Evolutionary conservation across 2,113 vertebrate species (phyloP).

Genomic region (Cichladusa arquata): DNA sequence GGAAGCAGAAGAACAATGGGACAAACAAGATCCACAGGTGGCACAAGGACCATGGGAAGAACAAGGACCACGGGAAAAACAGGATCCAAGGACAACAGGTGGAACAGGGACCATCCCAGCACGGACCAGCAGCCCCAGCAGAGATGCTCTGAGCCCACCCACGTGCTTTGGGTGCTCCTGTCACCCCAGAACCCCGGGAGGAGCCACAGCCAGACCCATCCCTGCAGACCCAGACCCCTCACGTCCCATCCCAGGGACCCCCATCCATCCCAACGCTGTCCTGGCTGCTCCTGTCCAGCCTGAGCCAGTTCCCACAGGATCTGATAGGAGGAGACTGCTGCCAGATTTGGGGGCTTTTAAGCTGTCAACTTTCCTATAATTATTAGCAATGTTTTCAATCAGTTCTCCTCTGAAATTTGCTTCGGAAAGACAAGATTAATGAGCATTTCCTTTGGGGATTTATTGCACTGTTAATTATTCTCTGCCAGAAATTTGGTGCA

Average conservation of each 20-base stretch:
- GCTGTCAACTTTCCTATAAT: conserved; percentile 46
- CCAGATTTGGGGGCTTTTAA: conserved; percentile 33
- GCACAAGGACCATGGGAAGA: not conserved
- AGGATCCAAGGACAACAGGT: not conserved
- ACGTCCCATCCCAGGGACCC: accelerated
- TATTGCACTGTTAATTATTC: conserved; percentile 59
- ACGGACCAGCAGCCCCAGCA: not conserved
- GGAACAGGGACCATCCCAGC: not conserved
- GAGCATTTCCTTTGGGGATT: conserved; percentile 45
- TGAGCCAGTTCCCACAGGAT: not conserved
- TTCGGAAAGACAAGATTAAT: conserved; percentile 61
- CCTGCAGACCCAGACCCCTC: not conserved
- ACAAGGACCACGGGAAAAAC: too few relatives aligned
- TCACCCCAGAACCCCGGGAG: not conserved
- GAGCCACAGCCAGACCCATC: accelerated
- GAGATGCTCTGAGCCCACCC: accelerated
- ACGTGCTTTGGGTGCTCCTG: accelerated
- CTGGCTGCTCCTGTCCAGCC: not conserved
- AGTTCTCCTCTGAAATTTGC: conserved; percentile 52
- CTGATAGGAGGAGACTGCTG: conserved; percentile 4
- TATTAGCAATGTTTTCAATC: conserved; percentile 37
- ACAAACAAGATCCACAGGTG: accelerated
- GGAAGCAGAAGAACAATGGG: accelerated
- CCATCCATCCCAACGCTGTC: accelerated
- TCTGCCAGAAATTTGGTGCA: conserved; percentile 31